These are phyloP conservation scores for Maniola hyperantus DNA, from an alignment of 2,888 invertebrate species.

Conservation along the genomic window DNA sequence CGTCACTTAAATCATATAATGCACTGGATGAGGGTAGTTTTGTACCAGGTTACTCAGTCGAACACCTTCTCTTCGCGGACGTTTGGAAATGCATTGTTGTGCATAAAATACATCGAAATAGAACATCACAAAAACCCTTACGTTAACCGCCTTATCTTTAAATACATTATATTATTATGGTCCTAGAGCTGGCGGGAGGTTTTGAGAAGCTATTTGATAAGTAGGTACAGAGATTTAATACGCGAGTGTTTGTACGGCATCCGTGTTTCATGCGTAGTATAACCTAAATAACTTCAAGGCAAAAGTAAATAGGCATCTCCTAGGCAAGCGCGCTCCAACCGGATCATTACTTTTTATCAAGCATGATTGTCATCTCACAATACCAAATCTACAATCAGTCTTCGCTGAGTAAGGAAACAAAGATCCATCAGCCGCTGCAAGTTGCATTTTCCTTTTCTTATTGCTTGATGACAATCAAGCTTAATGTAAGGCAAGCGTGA, in stretches of 20 bases:
- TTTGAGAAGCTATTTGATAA: not conserved
- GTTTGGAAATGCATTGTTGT: slow-evolving; percentile 64
- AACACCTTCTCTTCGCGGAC: slow-evolving; percentile 54
- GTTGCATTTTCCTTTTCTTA: too few relatives aligned
- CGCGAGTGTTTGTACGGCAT: too few relatives aligned
- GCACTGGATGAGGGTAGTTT: slow-evolving; percentile 75
- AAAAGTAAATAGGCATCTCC: too few relatives aligned
- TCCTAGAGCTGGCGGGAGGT: not conserved
- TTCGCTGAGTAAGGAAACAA: not conserved
- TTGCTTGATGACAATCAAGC: too few relatives aligned
- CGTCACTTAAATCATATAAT: slow-evolving; percentile 67
- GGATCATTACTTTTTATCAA: too few relatives aligned
- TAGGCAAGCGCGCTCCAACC: too few relatives aligned
- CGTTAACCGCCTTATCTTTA: slow-evolving; percentile 26
- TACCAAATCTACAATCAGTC: too few relatives aligned
- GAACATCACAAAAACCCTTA: slow-evolving; percentile 52
- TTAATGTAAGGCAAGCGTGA: too few relatives aligned
- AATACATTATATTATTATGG: slow-evolving; percentile 39
- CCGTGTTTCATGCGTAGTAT: too few relatives aligned
- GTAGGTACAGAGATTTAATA: not conserved
- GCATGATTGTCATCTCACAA: too few relatives aligned
- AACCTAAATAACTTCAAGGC: too few relatives aligned
- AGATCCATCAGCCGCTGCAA: not conserved
- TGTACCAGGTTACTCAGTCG: slow-evolving; percentile 73
- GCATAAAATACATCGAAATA: slow-evolving; percentile 64